Evolutionary conservation across 2,888 invertebrate genomes (phyloP), one percentile per base, ranked within the genome.

Genomic region (Pristionchus japonicus): DNA sequence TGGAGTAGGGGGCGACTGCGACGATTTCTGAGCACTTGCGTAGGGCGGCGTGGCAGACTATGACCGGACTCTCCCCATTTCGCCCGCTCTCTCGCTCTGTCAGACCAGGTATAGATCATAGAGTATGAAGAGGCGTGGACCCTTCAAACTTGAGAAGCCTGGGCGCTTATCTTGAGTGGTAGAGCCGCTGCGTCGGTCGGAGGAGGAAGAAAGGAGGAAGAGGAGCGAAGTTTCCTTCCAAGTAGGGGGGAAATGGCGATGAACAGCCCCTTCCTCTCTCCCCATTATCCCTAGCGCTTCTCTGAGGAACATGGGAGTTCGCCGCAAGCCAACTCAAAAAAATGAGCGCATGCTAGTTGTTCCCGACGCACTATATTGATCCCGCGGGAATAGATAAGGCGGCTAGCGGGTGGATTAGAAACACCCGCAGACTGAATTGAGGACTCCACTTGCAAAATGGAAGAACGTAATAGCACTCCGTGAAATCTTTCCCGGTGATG

Each of bases 91-190:
- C n/a, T n/a, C n/a, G n/a, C n/a, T n/a, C n/a, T n/a, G n/a, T n/a
- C n/a, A n/a, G n/a, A n/a, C n/a, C n/a, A n/a, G n/a, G n/a, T n/a
- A n/a, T n/a, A n/a, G n/a, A n/a, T n/a, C n/a, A n/a, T n/a, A n/a
- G n/a, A n/a, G n/a, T n/a, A n/a, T n/a, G n/a, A n/a, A n/a, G n/a
- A n/a, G n/a, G n/a, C n/a, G n/a, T n/a, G n/a, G n/a, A n/a, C n/a
- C n/a, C n/a, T n/a, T n/a, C 57, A 57, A 57, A 67, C 64, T 67
- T 67, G 64, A 67, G 31, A 34, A 67, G 31, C 64, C 13, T 31
- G 64, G 31, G 52, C 52, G 57, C 64, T 67, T 67, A 67, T 67
- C 64, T 67, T 34, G 27, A 67, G 64, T 67, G 64, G 64, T 67
- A 34, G 31, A 67, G 64, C 64, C 57, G 20, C 52, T 23, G 6